Base-by-base conservation (phyloP, 2,797 vertebrate species). In the Megaceryle alcyon region DNA sequence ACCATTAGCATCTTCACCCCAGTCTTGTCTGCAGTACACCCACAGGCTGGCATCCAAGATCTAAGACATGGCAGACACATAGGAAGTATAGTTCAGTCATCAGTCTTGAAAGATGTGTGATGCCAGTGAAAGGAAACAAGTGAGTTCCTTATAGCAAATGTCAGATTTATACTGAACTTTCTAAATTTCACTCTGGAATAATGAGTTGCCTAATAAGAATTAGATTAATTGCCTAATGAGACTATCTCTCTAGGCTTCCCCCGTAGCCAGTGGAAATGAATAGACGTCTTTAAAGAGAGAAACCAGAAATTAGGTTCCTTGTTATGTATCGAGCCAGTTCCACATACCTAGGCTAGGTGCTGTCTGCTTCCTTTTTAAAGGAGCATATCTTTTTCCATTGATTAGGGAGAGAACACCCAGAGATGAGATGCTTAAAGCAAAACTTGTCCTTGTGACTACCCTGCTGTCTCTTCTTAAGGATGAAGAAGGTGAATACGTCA, bases 1-100 rank as follows among this genome's bases (percentile, higher is more conserved):
- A n/a, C 31, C 0, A 0, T 91, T 60, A 82, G 39, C 35, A 33
- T 29, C 57, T 81, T 81, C 53, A 51, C 28, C 48, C 26, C 0
- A 0, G 5, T 51, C 60, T 82, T 54, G 14, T 82, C 51, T 92
- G 71, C 35, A 48, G 2, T 61, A 69, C 20, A 31, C 14, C 17
- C 2, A 0, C 39, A 76, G 57, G 12, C 65, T 83, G 63, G 7
- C 44, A 63, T 75, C 65, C 13, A 39, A 21, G 39, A 14, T 44
- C 49, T 65, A 35, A 66, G 61, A 37, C 10, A 7, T 16, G 17
- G 41, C 44, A 82, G 49, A 41, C n/a, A 48, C 0, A 0, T 6
- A 37, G 31, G 28, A 14, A 76, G 14, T 86, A 72, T 53, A 44
- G 16, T 70, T 87, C n/a, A 51, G 56, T 85, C 68, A 54, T 51